These are phyloP conservation scores for Aplochiton taeniatus DNA, from an alignment of 2,797 vertebrate species.

Conservation along the genomic window DNA sequence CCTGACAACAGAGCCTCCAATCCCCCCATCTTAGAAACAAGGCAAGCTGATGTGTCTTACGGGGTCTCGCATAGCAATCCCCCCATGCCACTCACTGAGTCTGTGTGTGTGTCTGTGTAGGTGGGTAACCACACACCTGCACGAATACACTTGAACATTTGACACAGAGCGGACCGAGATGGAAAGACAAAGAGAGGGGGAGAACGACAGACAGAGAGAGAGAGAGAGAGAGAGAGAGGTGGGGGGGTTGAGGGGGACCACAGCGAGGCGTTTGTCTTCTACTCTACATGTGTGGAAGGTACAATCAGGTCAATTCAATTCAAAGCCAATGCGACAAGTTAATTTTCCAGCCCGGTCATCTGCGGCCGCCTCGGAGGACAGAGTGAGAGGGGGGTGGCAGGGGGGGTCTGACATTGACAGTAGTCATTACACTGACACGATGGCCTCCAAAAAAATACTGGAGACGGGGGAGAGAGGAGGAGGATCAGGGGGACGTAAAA, in stretches of 20 bases:
- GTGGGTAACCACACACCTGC: conserved; percentile 1
- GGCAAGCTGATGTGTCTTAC: conserved; percentile 22
- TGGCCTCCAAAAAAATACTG: conserved; percentile 37
- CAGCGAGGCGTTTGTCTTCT: conserved; percentile 35
- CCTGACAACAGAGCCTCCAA: conserved; percentile 31
- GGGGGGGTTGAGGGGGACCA: neutral
- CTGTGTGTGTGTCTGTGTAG: conserved; percentile 21
- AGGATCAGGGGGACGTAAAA: neutral
- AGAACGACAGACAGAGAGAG: conserved; percentile 14
- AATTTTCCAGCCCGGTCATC: conserved; percentile 80
- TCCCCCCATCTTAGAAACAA: conserved; percentile 34
- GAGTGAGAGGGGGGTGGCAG: conserved; percentile 5
- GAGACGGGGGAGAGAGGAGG: conserved; percentile 1
- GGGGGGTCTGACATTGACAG: conserved; percentile 53
- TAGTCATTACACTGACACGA: conserved; percentile 64
- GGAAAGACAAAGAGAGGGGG: neutral
- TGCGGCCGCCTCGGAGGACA: conserved; percentile 56
- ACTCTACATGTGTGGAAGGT: conserved; percentile 60
- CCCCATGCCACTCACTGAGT: conserved; percentile 32
- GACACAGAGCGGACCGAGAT: neutral
- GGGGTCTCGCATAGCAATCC: conserved; percentile 11
- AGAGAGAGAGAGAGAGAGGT: neutral
- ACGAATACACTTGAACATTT: neutral
- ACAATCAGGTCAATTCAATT: conserved; percentile 81
- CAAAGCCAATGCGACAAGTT: conserved; percentile 81